Evolutionary conservation across 1,140 invertebrate species (phyloP).

Genomic region (Drosophila busckii): DNA sequence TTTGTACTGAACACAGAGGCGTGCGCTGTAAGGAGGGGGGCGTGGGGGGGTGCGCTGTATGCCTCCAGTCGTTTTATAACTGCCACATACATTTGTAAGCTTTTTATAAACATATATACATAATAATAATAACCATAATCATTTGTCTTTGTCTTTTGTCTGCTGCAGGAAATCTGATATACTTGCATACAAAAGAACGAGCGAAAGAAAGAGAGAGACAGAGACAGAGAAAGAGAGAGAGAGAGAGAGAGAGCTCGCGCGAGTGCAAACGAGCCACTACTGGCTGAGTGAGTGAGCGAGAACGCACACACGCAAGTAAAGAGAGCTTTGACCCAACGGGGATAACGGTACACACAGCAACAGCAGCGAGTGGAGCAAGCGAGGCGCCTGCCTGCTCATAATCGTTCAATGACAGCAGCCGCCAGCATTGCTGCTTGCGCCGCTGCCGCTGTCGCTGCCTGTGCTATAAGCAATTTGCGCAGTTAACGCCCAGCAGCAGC

Average conservation of each 20-base stretch:
- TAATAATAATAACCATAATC: too few species aligned
- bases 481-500: conserved; percentile 25
- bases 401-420: conserved; percentile 60
- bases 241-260: too few species aligned
- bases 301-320: too few species aligned
- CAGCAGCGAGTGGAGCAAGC: background rate
- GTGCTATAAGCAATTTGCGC: conserved; percentile 39
- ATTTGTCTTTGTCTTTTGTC: conserved; percentile 24
- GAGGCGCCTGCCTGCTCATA: conserved; percentile 22
- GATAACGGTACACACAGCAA: background rate
- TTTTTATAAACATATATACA: conserved; percentile 12
- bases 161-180: conserved; percentile 23
- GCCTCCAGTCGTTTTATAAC: too few species aligned
- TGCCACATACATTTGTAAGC: conserved; percentile 6
- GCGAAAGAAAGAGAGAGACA: conserved; percentile 8
- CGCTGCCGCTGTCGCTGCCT: conserved; percentile 18
- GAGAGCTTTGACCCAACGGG: background rate
- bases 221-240: too few species aligned
- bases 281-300: too few species aligned
- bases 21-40: too few species aligned
- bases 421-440: conserved; percentile 13
- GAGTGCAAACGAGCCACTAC: too few species aligned
- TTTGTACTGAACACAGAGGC: too few species aligned
- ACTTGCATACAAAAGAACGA: conserved; percentile 5
- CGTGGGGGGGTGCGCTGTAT: too few species aligned